These are phyloP conservation scores for Hyperoplus immaculatus DNA, from an alignment of 2,797 vertebrate species.

Conservation along the genomic window DNA sequence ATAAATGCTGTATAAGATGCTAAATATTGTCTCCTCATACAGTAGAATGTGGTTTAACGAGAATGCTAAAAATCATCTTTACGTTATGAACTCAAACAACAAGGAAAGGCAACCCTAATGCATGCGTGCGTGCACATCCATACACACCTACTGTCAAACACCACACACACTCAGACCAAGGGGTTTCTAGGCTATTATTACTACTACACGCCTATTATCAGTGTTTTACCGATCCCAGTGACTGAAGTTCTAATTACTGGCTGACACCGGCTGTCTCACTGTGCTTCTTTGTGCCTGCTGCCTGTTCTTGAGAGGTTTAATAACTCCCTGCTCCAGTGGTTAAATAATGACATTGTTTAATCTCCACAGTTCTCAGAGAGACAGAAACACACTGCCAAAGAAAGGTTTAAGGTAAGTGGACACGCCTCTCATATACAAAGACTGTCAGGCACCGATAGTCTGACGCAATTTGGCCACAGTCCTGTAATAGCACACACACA, in stretches of 20 bases:
- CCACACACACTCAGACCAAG: neutral
- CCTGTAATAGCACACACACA: conserved; percentile 20
- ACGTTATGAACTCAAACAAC: neutral
- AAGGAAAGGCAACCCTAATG: neutral
- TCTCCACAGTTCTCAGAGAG: conserved; percentile 88
- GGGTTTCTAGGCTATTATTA: conserved; percentile 63
- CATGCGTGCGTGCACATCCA: neutral
- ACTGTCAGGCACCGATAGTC: conserved; percentile 8
- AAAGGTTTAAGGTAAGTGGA: conserved; percentile 92
- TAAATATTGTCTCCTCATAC: neutral
- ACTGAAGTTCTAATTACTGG: conserved; percentile 75
- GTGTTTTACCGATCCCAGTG: conserved; percentile 37
- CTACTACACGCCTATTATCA: conserved; percentile 65
- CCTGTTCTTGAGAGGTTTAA: conserved; percentile 63
- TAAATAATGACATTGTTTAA: conserved; percentile 71
- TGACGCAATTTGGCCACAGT: conserved; percentile 6
- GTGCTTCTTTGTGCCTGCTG: conserved; percentile 65
- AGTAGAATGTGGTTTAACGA: conserved; percentile 8
- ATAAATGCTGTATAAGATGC: neutral
- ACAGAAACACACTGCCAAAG: conserved; percentile 96
- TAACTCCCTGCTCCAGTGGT: conserved; percentile 55
- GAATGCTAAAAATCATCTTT: conserved; percentile 17
- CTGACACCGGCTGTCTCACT: conserved; percentile 66
- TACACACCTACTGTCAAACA: neutral
- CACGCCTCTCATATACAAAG: conserved; percentile 10